Evolutionary conservation across 2,888 invertebrate species (phyloP), one percentile per base, ranked within the genome.

Genomic region (Yponomeuta cagnagella): DNA sequence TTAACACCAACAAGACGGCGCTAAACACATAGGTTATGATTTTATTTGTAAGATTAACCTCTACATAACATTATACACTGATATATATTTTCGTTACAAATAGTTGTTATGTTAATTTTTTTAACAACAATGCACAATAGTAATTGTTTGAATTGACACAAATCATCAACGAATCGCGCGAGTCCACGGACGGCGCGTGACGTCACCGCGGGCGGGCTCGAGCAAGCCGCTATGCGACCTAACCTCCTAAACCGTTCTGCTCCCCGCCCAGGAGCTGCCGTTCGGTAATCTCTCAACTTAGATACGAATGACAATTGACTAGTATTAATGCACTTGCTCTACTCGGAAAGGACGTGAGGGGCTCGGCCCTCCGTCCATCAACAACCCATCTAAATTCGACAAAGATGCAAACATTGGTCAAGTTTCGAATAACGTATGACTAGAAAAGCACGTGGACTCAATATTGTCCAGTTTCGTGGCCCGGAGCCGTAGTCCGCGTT

Each of bases 141-240:
- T 87, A 89, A 89, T 89, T 87, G 83, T 88, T 85, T 88, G 90
- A 91, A 91, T 91, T 91, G 91, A 91, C 91, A 90, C 89, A 86
- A 85, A 83, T 83, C 82, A 81, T 83, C 78, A 77, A 76, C 79
- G 83, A 82, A 76, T 74, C 75, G 73, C 65, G 70, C 58, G 72
- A 58, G 72, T 48, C 43, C 69, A 70, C 73, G 73, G 70, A 73
- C 71, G 75, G 76, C 73, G 74, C 74, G 70, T 66, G 72, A 70
- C 72, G 74, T 8, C 10, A 52, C 30, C 48, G 58, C 66, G 48
- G 63, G 10, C 52, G 48, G 63, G 10, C 52, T 43, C 70, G 68
- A 15, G 63, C 71, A 66, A 52, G 37, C 66, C 72, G 70, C 73
- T 33, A 66, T 70, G 72, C 71, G 69, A 71, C 33, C 73, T 69